Evolutionary conservation across 2,113 vertebrate species (phyloP).

Genomic region (Apus apus): DNA sequence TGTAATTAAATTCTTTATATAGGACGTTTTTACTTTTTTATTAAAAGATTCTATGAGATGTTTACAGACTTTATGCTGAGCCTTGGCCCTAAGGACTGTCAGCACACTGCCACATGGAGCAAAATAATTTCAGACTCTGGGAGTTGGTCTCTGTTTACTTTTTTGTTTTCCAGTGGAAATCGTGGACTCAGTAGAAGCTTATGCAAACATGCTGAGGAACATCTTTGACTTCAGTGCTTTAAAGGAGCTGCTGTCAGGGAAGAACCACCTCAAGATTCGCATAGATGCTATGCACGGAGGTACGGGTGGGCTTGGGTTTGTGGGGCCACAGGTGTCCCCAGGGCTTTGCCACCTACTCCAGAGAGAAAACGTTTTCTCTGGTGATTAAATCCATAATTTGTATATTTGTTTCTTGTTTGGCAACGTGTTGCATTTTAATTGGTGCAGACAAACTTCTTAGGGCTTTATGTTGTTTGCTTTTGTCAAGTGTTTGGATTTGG

Average conservation of each 20-base stretch:
- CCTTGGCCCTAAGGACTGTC: background rate
- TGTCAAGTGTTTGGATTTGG: background rate
- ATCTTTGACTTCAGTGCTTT: slow-evolving; percentile 95
- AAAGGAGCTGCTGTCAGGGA: slow-evolving; percentile 92
- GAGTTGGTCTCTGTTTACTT: background rate
- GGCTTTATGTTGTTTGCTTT: background rate
- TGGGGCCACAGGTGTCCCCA: fast-evolving
- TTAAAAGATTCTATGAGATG: background rate
- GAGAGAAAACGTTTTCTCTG: background rate
- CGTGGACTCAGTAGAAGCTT: slow-evolving; percentile 94
- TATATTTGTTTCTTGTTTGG: background rate
- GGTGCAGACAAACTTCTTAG: background rate
- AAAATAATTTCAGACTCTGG: background rate
- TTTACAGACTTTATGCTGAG: background rate
- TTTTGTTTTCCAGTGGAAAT: slow-evolving; percentile 87
- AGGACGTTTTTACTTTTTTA: background rate
- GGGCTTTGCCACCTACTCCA: background rate
- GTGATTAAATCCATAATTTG: background rate
- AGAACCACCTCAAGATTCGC: slow-evolving; percentile 89
- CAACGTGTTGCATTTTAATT: background rate
- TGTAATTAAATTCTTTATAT: background rate
- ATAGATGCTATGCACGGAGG: slow-evolving; percentile 99
- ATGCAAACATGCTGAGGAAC: slow-evolving; percentile 90
- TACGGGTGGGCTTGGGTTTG: slow-evolving; percentile 23
- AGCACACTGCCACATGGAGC: background rate